phyloP scores from a whole-genome alignment of 2,113 vertebrate genomes.

The Prietella phreatophila region DNA sequence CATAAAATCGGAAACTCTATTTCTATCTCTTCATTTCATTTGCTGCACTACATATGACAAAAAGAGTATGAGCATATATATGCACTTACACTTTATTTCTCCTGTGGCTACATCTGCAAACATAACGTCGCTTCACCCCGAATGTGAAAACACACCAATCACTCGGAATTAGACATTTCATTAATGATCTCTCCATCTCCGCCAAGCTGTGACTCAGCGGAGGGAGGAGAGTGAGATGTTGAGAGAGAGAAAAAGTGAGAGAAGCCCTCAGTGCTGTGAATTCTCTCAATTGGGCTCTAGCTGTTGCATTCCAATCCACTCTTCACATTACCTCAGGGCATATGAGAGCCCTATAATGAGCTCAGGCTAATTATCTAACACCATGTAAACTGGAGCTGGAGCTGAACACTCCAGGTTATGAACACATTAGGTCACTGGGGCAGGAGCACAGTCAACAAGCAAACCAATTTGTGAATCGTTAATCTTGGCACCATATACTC shows the following conservation, averaged over 20 bases:
- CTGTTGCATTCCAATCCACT: not conserved
- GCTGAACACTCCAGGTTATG: constrained; percentile 16
- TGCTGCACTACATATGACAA: not conserved
- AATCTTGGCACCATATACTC: not conserved
- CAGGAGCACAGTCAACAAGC: constrained; percentile 15
- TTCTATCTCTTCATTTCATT: constrained; percentile 21
- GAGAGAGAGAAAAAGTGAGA: not conserved
- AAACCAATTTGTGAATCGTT: not conserved
- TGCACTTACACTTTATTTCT: constrained; percentile 22
- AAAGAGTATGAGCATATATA: not conserved
- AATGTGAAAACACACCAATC: constrained; percentile 28
- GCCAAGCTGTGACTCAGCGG: constrained; percentile 26
- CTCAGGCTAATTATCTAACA: constrained; percentile 40
- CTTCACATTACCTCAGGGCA: constrained; percentile 12
- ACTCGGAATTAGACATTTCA: constrained; percentile 39
- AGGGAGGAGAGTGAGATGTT: not conserved
- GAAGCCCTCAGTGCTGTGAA: constrained; percentile 15
- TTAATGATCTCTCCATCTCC: constrained; percentile 38
- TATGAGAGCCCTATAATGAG: constrained; percentile 25
- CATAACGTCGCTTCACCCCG: not conserved
- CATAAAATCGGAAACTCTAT: not conserved
- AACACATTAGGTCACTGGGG: constrained; percentile 10
- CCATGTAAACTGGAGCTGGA: not conserved
- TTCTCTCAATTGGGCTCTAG: not conserved
- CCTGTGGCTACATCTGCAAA: constrained; percentile 12